These are phyloP conservation scores for Anagyrus pseudococci DNA, from an alignment of 2,888 invertebrate species.

Conservation along the genomic window DNA sequence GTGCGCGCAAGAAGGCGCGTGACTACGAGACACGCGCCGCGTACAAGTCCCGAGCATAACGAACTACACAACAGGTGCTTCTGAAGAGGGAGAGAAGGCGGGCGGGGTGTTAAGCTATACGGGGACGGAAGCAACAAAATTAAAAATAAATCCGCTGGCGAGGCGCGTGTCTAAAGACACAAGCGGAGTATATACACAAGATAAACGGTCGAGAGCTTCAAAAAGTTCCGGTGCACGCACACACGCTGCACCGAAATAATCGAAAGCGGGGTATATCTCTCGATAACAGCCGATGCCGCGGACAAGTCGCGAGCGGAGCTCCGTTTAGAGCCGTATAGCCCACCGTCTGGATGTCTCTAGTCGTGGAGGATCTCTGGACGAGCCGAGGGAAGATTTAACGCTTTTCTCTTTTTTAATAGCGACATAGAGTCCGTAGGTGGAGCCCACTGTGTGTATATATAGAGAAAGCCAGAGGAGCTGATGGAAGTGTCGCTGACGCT, in stretches of 20 bases:
- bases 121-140: slow-evolving; percentile 8
- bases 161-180: not conserved
- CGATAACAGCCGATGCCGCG: not conserved
- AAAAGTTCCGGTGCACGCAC: no score
- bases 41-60: slow-evolving; percentile 17
- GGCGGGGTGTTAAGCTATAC: not conserved
- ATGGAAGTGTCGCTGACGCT: slow-evolving; percentile 27
- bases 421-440: slow-evolving; percentile 50
- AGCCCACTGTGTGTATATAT: slow-evolving; percentile 7
- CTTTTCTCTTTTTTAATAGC: slow-evolving; percentile 52
- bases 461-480: slow-evolving; percentile 17
- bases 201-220: not conserved
- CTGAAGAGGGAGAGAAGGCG: not conserved
- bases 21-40: not conserved
- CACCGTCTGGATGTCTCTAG: no score
- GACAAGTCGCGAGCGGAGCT: not conserved
- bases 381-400: slow-evolving; percentile 54
- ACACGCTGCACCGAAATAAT: slow-evolving; percentile 1
- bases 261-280: not conserved
- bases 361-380: no score
- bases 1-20: not conserved
- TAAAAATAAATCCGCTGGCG: slow-evolving; percentile 26
- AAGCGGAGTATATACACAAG: not conserved
- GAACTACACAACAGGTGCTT: slow-evolving; percentile 34
- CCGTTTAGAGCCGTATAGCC: no score